Evolutionary conservation across 2,888 invertebrate species (phyloP).

Genomic region (Drosophila kuntzei): DNA sequence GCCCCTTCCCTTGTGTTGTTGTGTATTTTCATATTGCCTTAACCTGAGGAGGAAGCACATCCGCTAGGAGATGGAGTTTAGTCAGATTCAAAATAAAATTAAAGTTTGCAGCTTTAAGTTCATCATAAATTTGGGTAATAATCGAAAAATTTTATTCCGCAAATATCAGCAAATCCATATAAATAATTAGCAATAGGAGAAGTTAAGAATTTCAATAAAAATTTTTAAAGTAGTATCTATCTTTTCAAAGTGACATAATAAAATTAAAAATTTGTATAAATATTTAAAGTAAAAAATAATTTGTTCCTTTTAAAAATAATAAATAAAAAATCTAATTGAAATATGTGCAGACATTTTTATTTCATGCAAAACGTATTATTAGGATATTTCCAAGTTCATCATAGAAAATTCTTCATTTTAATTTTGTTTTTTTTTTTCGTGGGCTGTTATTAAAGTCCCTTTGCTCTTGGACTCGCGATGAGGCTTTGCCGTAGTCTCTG

Average conservation of each 20-base stretch:
- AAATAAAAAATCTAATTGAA: too few relatives aligned
- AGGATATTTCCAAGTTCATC: neutral
- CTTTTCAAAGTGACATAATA: too few relatives aligned
- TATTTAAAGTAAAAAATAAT: too few relatives aligned
- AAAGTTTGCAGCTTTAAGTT: neutral
- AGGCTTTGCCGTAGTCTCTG: neutral
- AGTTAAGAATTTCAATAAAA: too few relatives aligned
- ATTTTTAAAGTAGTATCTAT: too few relatives aligned
- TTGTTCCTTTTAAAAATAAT: too few relatives aligned
- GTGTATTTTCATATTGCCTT: slow-evolving; percentile 1
- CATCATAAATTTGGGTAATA: neutral
- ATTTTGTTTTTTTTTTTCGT: neutral
- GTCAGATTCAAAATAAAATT: neutral
- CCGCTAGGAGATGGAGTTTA: slow-evolving; percentile 17
- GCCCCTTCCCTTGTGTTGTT: neutral
- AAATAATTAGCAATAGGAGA: too few relatives aligned
- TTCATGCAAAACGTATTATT: neutral
- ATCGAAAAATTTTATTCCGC: neutral
- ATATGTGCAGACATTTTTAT: too few relatives aligned
- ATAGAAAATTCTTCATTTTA: neutral
- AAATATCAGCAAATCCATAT: too few relatives aligned
- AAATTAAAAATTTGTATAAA: too few relatives aligned
- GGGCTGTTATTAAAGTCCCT: slow-evolving; percentile 8
- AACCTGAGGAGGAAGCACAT: slow-evolving; percentile 11
- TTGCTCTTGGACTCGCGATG: neutral